These are phyloP conservation scores for Solenopsis fugax DNA, from an alignment of 1,140 invertebrate genomes.

Conservation along the genomic window DNA sequence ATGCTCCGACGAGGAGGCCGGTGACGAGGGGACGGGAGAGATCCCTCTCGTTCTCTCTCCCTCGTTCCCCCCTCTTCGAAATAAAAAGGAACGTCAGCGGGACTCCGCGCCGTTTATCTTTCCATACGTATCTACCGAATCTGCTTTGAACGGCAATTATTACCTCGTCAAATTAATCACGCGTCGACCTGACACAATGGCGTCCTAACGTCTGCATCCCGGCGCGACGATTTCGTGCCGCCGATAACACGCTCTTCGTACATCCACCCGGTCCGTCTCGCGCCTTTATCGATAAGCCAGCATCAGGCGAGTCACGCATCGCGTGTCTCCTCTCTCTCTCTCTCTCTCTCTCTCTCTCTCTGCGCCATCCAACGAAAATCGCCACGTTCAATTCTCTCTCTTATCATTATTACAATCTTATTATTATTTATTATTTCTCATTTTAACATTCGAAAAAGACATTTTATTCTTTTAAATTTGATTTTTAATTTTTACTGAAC, in stretches of 20 bases:
- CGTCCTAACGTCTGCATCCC: conserved; percentile 67
- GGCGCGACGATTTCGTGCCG: conserved; percentile 43
- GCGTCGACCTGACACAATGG: conserved; percentile 64
- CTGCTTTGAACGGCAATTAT: conserved; percentile 74
- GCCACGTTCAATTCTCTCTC: not conserved
- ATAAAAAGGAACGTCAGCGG: conserved; percentile 47
- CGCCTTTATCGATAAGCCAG: conserved; percentile 60
- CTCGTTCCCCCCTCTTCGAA: not conserved
- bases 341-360: not conserved
- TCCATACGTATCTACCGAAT: conserved; percentile 66
- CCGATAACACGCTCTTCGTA: conserved; percentile 55
- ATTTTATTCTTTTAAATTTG: not conserved
- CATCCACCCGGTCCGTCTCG: conserved; percentile 2
- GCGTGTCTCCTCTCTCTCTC: conserved; percentile 24
- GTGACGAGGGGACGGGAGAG: conserved; percentile 68
- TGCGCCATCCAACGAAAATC: not conserved
- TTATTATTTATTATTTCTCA: not conserved
- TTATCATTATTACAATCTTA: conserved; percentile 18
- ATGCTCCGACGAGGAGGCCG: conserved; percentile 63
- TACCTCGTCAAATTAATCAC: conserved; percentile 77
- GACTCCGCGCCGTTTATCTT: conserved; percentile 72
- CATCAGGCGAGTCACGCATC: conserved; percentile 66
- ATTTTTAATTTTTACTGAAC: not conserved
- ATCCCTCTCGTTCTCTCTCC: conserved; percentile 3
- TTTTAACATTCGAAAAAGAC: not conserved